Conservation (phyloP, 2,113 vertebrate species). For the Festucalex cinctus region DNA sequence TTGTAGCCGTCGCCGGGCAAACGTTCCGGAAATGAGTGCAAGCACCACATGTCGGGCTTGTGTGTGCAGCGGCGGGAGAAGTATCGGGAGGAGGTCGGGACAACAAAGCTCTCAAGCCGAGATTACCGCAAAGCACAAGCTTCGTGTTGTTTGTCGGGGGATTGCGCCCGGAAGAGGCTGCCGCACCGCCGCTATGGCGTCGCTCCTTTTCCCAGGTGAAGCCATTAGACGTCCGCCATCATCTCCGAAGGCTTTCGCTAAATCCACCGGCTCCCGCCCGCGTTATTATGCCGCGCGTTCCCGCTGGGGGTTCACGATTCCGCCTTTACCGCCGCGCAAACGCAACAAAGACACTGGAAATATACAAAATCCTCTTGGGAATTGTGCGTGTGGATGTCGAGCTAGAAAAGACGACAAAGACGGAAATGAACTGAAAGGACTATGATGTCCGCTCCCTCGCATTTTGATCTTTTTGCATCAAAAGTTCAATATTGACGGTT, state of each 20-base stretch:
- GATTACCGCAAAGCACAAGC: conserved; percentile 61
- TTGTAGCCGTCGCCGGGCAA: neutral
- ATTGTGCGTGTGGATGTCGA: neutral
- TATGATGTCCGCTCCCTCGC: neutral
- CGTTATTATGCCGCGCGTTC: conserved; percentile 75
- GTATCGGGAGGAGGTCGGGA: conserved; percentile 1
- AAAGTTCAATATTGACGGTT: too few species aligned
- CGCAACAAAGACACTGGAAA: neutral
- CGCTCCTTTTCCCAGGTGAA: conserved; percentile 81
- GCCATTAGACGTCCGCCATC: conserved; percentile 73
- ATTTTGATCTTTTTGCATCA: neutral
- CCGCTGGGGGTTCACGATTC: conserved; percentile 24
- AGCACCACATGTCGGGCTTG: conserved; percentile 55
- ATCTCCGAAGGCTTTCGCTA: conserved; percentile 61
- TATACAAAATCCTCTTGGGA: neutral
- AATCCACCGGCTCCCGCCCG: conserved; percentile 83
- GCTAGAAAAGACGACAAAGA: neutral
- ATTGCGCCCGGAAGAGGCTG: conserved; percentile 27
- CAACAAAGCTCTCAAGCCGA: conserved; percentile 41
- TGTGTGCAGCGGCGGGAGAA: conserved; percentile 37
- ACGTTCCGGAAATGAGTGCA: conserved; percentile 61
- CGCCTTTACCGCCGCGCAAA: neutral
- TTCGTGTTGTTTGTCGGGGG: conserved; percentile 57
- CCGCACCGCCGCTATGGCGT: conserved; percentile 53
- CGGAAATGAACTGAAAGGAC: neutral